phyloP scores from a whole-genome alignment of 2,797 vertebrate genomes.

The Rhabdomys pumilio region DNA sequence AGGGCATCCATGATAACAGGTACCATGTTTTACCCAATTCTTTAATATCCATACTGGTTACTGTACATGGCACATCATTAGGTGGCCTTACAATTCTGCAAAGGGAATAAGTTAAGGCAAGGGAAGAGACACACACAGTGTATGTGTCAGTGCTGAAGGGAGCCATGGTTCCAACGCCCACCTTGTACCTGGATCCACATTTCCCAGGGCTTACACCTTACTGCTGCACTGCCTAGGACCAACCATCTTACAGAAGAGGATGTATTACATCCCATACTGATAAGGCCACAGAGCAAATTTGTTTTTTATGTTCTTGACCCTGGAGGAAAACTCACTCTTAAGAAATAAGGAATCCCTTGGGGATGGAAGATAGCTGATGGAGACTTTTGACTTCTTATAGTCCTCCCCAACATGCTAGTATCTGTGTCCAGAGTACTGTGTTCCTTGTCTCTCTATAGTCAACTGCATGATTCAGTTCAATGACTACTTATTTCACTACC shows the following conservation, averaged over 20 bases:
- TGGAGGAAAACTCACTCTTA: neutral
- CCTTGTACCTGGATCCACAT: neutral
- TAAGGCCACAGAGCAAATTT: neutral
- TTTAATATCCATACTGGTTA: neutral
- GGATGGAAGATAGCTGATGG: neutral
- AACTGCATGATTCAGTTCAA: constrained; percentile 41
- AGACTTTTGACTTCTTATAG: neutral
- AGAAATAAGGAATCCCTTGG: neutral
- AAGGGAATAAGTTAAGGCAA: constrained; percentile 3
- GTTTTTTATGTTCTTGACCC: neutral
- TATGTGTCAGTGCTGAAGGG: neutral
- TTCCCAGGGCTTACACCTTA: neutral
- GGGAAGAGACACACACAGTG: neutral
- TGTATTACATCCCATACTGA: neutral
- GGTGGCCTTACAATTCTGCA: neutral
- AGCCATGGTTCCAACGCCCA: neutral
- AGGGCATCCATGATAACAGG: neutral
- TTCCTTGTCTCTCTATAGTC: neutral
- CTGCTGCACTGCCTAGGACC: neutral
- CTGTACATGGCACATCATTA: neutral
- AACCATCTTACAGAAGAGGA: neutral
- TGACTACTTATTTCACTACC: constrained; percentile 84
- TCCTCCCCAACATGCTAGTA: neutral
- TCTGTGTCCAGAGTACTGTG: too few species aligned
- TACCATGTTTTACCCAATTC: neutral